Evolutionary conservation across 2,113 vertebrate genomes (phyloP).

Genomic region (Egretta garzetta): DNA sequence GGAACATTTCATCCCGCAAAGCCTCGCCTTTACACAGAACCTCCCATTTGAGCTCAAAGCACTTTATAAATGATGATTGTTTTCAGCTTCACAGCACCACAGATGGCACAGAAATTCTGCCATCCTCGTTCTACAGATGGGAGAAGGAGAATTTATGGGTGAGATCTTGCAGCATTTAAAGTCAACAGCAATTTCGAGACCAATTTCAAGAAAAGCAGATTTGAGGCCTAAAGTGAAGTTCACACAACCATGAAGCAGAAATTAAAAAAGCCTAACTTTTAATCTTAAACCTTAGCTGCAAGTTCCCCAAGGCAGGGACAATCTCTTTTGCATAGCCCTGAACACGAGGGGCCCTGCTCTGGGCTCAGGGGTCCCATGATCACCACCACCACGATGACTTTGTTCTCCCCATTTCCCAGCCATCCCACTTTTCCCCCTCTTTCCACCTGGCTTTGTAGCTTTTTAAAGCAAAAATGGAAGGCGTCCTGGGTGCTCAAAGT

Average conservation of each 20-base stretch:
- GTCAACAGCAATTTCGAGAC: not conserved
- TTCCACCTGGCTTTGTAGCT: not conserved
- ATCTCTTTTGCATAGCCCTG: not conserved
- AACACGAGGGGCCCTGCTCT: not conserved
- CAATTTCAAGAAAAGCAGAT: constrained; percentile 22
- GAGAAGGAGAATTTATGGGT: constrained; percentile 34
- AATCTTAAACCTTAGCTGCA: not conserved
- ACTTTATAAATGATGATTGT: constrained; percentile 53
- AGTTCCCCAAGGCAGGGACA: not conserved
- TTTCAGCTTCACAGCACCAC: constrained; percentile 47
- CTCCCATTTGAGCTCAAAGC: constrained; percentile 9
- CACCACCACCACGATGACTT: not conserved
- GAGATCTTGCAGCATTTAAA: constrained; percentile 18
- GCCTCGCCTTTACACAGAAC: constrained; percentile 9
- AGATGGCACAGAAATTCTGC: constrained; percentile 56
- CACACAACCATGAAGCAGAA: not conserved
- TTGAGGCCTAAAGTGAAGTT: not conserved
- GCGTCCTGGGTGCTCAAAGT: not conserved
- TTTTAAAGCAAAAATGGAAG: not conserved
- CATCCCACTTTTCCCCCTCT: not conserved
- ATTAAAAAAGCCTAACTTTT: not conserved
- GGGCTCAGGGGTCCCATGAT: not conserved
- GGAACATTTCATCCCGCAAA: constrained; percentile 1
- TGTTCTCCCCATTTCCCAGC: not conserved
- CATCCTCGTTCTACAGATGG: constrained; percentile 23